Evolutionary conservation across 2,113 vertebrate genomes (phyloP).

Genomic region (Pionites leucogaster): DNA sequence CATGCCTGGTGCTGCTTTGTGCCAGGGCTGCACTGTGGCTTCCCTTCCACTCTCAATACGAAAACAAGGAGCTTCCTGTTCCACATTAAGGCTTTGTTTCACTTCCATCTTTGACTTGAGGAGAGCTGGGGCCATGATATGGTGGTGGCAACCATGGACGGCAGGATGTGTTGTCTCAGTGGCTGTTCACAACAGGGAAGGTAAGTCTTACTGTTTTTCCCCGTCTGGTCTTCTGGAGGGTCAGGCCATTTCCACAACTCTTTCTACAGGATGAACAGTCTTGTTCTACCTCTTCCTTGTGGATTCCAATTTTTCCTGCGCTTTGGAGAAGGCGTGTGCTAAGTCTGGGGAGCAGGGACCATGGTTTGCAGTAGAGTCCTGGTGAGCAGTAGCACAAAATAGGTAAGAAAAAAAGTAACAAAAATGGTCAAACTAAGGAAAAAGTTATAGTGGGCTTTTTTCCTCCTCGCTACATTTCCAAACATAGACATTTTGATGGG

Average conservation of each 20-base stretch:
- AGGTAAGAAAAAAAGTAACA: neutral
- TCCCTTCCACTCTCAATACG: neutral
- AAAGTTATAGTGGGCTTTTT: neutral
- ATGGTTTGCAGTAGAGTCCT: neutral
- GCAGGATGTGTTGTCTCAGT: neutral
- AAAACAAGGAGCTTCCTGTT: neutral
- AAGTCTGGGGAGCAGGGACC: neutral
- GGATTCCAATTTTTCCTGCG: neutral
- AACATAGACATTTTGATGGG: neutral
- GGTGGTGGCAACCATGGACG: neutral
- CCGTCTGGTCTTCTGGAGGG: no score
- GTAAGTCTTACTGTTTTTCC: neutral
- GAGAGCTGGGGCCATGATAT: neutral
- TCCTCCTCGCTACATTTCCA: neutral
- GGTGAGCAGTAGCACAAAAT: neutral
- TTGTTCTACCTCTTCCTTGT: neutral
- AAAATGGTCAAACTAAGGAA: neutral
- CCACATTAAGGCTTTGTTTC: neutral
- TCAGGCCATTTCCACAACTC: neutral
- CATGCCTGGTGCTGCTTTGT: neutral
- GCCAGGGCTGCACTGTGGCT: rapidly evolving
- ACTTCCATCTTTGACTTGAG: neutral
- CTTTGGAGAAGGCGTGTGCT: neutral
- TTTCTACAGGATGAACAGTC: neutral
- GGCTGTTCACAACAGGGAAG: neutral